Percentiles rank a stretch among this genome's conserved stretches.
These are phyloP conservation scores for Eriocheir sinensis DNA, from an alignment of 1,140 invertebrate genomes.

Conservation along the genomic window DNA sequence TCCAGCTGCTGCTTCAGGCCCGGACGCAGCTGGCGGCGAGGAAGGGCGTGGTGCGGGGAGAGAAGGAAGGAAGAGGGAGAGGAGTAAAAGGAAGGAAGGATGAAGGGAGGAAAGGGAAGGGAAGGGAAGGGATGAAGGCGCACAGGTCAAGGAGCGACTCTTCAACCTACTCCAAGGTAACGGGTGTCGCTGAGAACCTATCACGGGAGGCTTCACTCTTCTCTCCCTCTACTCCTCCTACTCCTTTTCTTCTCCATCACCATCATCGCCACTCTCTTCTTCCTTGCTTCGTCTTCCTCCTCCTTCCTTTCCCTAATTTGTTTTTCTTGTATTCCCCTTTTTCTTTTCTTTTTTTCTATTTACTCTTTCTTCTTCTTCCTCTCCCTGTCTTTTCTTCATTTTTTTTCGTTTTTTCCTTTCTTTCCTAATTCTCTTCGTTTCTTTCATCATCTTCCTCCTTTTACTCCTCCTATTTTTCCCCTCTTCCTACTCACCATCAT, in stretches of 20 bases:
- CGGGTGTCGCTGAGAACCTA: background rate
- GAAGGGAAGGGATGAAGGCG: background rate
- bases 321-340: background rate
- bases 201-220: background rate
- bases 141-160: background rate
- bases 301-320: background rate
- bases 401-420: background rate
- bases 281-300: background rate
- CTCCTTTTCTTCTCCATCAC: too few relatives aligned
- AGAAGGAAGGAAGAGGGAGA: slow-evolving; percentile 54
- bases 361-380: background rate
- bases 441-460: background rate
- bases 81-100: background rate
- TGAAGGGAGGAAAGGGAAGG: slow-evolving; percentile 1
- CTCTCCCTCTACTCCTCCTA: background rate
- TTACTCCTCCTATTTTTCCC: too few relatives aligned
- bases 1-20: background rate
- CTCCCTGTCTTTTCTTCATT: background rate
- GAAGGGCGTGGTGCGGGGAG: background rate
- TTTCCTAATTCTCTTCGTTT: background rate
- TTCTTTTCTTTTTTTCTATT: background rate
- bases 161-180: slow-evolving; percentile 16
- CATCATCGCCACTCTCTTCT: too few relatives aligned
- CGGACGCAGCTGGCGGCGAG: background rate
- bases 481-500: too few relatives aligned